Percentiles rank a stretch among this genome's conserved stretches.
Conservation (phyloP, 2,888 invertebrate species). For the Eucera pruinosa region DNA sequence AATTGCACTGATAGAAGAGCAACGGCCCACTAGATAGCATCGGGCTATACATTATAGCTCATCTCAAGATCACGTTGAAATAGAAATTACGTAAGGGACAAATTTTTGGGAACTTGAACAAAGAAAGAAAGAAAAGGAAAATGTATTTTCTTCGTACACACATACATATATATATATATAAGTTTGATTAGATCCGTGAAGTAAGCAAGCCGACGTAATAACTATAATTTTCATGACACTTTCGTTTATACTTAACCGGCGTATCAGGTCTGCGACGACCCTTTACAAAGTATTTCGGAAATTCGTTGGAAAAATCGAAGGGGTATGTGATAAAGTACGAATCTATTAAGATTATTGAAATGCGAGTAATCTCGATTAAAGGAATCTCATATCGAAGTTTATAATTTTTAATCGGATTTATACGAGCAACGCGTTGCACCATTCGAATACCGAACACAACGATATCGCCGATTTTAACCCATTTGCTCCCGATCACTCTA, state of each 20-base stretch:
- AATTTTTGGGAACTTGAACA: background rate
- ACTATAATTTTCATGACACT: conserved; percentile 25
- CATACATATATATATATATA: conserved; percentile 27
- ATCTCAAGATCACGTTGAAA: conserved; percentile 63
- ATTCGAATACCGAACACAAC: too few species aligned
- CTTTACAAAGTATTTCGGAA: conserved; percentile 1
- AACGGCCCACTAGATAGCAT: conserved; percentile 80
- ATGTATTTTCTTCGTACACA: conserved; percentile 22
- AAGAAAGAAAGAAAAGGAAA: background rate
- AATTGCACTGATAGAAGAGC: conserved; percentile 89
- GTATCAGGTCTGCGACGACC: conserved; percentile 4
- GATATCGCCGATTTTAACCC: too few species aligned
- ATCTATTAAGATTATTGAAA: background rate
- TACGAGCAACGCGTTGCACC: too few species aligned
- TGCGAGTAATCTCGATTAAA: conserved; percentile 16
- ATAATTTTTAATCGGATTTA: conserved; percentile 32
- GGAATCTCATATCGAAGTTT: conserved; percentile 58
- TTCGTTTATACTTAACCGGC: conserved; percentile 1
- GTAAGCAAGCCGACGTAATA: conserved; percentile 4
- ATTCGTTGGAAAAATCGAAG: conserved; percentile 18
- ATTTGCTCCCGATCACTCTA: too few species aligned
- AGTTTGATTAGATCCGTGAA: conserved; percentile 12
- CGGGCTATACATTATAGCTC: conserved; percentile 62
- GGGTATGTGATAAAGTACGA: conserved; percentile 27
- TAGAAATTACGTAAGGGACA: conserved; percentile 52